Percentiles rank a stretch among this genome's conserved stretches.
phyloP scores from a whole-genome alignment of 2,888 invertebrate genomes.

The Mycalesis mineus region DNA sequence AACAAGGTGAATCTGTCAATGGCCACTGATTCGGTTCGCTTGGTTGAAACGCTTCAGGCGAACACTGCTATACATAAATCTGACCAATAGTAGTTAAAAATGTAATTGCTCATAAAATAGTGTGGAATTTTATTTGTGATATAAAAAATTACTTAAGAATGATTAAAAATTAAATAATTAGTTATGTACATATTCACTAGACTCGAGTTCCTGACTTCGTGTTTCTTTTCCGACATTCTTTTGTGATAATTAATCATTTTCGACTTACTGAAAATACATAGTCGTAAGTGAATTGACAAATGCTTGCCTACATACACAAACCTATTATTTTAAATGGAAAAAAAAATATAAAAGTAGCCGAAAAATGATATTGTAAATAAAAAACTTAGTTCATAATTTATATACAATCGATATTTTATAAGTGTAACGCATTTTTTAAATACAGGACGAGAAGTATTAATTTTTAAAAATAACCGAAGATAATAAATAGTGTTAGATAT shows the following conservation, averaged over 20 bases:
- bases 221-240: slow-evolving; percentile 37
- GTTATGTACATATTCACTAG: slow-evolving; percentile 53
- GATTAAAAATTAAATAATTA: slow-evolving; percentile 29
- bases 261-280: slow-evolving; percentile 30
- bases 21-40: slow-evolving; percentile 7
- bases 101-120: slow-evolving; percentile 72
- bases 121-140: slow-evolving; percentile 72
- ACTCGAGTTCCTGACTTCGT: slow-evolving; percentile 51
- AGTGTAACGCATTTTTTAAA: slow-evolving; percentile 54
- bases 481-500: slow-evolving; percentile 68
- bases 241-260: slow-evolving; percentile 41
- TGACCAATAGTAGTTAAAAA: slow-evolving; percentile 69
- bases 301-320: slow-evolving; percentile 66
- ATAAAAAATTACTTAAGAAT: slow-evolving; percentile 49
- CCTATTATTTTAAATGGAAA: slow-evolving; percentile 46
- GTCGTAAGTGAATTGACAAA: slow-evolving; percentile 46
- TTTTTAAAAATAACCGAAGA: slow-evolving; percentile 55
- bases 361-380: slow-evolving; percentile 73
- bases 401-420: slow-evolving; percentile 54
- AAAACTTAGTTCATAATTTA: slow-evolving; percentile 63
- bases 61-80: slow-evolving; percentile 39
- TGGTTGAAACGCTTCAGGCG: slow-evolving; percentile 24
- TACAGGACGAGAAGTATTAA: slow-evolving; percentile 63
- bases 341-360: slow-evolving; percentile 54
- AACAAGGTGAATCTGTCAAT: not conserved